Evolutionary conservation across 2,797 vertebrate species (phyloP).

Genomic region (Scomberomorus guttatus): DNA sequence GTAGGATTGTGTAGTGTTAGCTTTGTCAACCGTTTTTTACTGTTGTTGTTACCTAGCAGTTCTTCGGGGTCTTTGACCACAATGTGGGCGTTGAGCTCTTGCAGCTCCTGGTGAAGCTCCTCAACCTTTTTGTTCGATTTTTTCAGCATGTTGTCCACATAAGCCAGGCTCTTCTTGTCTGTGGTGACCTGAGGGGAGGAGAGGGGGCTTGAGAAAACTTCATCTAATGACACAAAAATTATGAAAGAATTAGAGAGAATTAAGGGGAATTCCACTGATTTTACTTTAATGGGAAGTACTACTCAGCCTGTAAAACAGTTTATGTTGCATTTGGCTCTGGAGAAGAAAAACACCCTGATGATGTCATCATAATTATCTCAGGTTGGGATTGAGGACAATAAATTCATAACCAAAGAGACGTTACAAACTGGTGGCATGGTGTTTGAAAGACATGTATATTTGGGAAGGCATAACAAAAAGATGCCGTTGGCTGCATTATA

Average conservation of each 20-base stretch:
- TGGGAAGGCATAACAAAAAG: not conserved
- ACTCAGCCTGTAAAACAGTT: not conserved
- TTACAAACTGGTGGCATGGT: not conserved
- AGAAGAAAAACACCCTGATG: not conserved
- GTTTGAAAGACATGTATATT: not conserved
- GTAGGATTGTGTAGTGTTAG: not conserved
- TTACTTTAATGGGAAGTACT: not conserved
- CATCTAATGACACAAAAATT: not conserved
- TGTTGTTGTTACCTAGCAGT: slow-evolving; percentile 88
- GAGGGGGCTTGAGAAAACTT: not conserved
- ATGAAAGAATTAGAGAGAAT: not conserved
- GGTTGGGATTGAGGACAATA: not conserved
- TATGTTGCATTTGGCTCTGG: not conserved
- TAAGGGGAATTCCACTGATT: not conserved
- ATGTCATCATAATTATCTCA: not conserved
- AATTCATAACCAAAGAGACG: not conserved
- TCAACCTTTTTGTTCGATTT: slow-evolving; percentile 99
- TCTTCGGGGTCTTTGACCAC: slow-evolving; percentile 98
- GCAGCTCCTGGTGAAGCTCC: slow-evolving; percentile 97
- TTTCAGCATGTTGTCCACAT: slow-evolving; percentile 99
- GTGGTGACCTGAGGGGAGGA: slow-evolving; percentile 90
- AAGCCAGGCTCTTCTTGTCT: slow-evolving; percentile 99
- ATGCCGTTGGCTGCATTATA: not conserved
- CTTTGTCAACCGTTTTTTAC: slow-evolving; percentile 8
- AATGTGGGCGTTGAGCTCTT: slow-evolving; percentile 98